Conservation (phyloP, 2,888 invertebrate species). For the Chelonus formosanus region DNA sequence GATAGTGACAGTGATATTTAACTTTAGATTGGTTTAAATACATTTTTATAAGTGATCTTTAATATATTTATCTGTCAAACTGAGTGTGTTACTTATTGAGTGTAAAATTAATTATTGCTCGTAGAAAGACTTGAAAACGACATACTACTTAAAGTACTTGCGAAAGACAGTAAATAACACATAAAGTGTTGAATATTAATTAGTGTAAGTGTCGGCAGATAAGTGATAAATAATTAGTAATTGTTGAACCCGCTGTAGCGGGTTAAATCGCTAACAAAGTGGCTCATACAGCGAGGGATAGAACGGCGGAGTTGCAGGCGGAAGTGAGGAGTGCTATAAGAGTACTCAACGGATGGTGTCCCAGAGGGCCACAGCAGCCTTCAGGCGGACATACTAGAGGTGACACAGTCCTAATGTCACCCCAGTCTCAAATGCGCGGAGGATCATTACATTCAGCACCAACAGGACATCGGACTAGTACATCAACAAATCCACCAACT, state of each 20-base stretch:
- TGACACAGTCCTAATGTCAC: constrained; percentile 64
- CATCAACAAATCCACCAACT: constrained; percentile 45
- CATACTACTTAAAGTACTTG: no score
- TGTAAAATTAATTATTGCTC: no score
- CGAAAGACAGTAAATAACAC: no score
- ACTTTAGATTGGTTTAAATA: not conserved
- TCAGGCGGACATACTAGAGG: constrained; percentile 58
- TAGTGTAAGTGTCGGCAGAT: not conserved
- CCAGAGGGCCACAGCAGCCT: constrained; percentile 49
- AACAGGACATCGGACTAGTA: constrained; percentile 25
- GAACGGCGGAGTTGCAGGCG: constrained; percentile 60
- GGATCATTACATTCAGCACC: constrained; percentile 33
- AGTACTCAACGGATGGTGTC: constrained; percentile 63
- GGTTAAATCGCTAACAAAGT: constrained; percentile 50
- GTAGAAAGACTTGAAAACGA: no score
- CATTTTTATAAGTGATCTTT: no score
- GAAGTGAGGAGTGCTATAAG: constrained; percentile 62
- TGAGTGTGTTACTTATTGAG: no score
- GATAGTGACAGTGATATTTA: not conserved
- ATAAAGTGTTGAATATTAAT: not conserved
- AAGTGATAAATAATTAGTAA: constrained; percentile 21
- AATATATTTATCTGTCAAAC: no score
- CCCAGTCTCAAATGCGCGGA: constrained; percentile 58
- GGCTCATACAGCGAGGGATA: constrained; percentile 61
- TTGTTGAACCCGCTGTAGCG: constrained; percentile 47